These are phyloP conservation scores for Pygmarrhopalites habei DNA, from an alignment of 1,140 invertebrate species.

Conservation along the genomic window DNA sequence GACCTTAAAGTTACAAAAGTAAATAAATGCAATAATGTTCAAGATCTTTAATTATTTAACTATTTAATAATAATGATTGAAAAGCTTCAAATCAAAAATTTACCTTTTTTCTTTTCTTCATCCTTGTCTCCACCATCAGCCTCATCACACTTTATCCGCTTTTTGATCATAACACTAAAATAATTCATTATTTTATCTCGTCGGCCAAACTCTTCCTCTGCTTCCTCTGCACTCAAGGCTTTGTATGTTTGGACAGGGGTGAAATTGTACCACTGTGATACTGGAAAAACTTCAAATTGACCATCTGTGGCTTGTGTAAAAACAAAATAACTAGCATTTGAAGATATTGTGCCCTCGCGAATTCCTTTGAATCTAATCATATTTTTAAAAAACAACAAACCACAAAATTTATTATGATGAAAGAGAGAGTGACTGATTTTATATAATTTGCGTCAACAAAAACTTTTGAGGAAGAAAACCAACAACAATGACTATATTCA, in stretches of 20 bases:
- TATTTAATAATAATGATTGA: no score
- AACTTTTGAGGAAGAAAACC: not conserved
- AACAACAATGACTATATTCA: no score
- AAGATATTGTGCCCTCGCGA: slow-evolving; percentile 84
- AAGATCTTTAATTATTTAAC: no score
- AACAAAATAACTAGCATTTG: slow-evolving; percentile 93
- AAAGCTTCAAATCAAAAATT: no score
- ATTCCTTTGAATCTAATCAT: slow-evolving; percentile 66
- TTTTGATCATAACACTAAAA: slow-evolving; percentile 86
- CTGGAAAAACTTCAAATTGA: slow-evolving; percentile 87
- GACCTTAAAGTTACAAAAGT: no score
- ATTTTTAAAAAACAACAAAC: slow-evolving; percentile 16
- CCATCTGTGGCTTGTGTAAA: slow-evolving; percentile 91
- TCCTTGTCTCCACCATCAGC: slow-evolving; percentile 66
- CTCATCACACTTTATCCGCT: slow-evolving; percentile 71
- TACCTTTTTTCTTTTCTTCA: slow-evolving; percentile 47
- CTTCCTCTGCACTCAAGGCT: slow-evolving; percentile 87
- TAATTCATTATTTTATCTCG: slow-evolving; percentile 91
- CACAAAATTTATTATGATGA: no score
- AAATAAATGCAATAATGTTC: no score
- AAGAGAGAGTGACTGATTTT: slow-evolving; percentile 20
- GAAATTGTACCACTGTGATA: slow-evolving; percentile 92
- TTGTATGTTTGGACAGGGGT: slow-evolving; percentile 84
- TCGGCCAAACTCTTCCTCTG: slow-evolving; percentile 89
- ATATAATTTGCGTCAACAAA: slow-evolving; percentile 2